These are phyloP conservation scores for Apodemus agrarius DNA, from an alignment of 2,797 vertebrate genomes.

Conservation along the genomic window DNA sequence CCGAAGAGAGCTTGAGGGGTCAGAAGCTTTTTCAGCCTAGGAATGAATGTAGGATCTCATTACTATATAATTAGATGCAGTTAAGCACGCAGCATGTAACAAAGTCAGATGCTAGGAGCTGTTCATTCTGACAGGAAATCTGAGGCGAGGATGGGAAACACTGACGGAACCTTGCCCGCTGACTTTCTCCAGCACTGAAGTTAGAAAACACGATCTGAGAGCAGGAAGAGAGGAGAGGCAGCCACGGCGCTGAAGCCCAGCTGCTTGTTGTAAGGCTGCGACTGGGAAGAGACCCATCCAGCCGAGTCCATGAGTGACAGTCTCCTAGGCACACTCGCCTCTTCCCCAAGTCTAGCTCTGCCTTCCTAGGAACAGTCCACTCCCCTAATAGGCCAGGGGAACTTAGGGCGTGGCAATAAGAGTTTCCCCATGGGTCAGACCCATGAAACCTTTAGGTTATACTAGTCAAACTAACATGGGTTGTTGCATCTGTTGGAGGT, in stretches of 20 bases:
- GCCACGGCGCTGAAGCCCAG: not conserved
- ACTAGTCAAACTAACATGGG: not conserved
- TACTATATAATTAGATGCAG: not conserved
- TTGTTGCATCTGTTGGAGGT: not conserved
- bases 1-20: slow-evolving; percentile 92
- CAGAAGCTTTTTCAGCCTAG: slow-evolving; percentile 93
- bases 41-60: slow-evolving; percentile 34
- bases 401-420: not conserved
- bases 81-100: slow-evolving; percentile 11
- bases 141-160: not conserved
- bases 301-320: not conserved
- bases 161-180: not conserved
- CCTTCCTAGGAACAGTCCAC: not conserved
- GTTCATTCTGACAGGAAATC: slow-evolving; percentile 8
- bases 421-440: not conserved
- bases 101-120: slow-evolving; percentile 8
- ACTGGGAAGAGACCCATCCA: not conserved
- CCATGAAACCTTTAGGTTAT: not conserved
- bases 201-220: not conserved
- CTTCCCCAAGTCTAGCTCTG: not conserved
- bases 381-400: not conserved
- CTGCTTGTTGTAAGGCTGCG: not conserved
- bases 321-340: not conserved
- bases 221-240: not conserved
- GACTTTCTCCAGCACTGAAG: not conserved